These are phyloP conservation scores for Rhabdomys dilectus DNA, from an alignment of 2,113 vertebrate species.

Conservation along the genomic window DNA sequence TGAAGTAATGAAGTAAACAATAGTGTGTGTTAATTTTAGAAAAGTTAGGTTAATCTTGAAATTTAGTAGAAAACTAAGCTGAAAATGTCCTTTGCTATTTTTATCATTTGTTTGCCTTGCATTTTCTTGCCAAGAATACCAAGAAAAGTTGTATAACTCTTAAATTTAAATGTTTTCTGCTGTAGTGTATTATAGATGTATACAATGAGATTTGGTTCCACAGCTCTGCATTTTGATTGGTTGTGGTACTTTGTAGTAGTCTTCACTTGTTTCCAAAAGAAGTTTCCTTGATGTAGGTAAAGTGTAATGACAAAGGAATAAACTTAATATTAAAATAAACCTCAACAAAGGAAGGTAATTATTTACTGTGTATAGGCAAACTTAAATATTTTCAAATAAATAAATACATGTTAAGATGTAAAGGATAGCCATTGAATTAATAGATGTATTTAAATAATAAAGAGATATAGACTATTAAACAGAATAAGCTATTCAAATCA, in stretches of 20 bases:
- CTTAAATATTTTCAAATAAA: neutral
- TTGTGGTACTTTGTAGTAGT: neutral
- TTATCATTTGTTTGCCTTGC: conserved; percentile 19
- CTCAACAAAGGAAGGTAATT: neutral
- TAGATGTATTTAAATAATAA: neutral
- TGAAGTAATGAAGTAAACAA: neutral
- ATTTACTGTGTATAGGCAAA: neutral
- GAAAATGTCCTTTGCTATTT: neutral
- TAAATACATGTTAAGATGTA: neutral
- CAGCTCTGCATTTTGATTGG: neutral
- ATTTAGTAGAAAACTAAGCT: conserved; percentile 31
- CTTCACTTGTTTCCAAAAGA: neutral
- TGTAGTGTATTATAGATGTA: neutral
- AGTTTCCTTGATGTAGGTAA: neutral
- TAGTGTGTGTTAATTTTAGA: neutral
- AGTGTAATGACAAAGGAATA: neutral
- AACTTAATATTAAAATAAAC: neutral
- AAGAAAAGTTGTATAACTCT: neutral
- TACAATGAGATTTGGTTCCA: neutral
- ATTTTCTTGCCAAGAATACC: neutral
- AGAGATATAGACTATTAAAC: neutral
- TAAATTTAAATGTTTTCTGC: neutral
- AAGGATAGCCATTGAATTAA: neutral
- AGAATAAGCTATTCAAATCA: neutral
- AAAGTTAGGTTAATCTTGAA: conserved; percentile 52